Percentiles rank a stretch among this genome's conserved stretches.
Conservation (phyloP, 2,888 invertebrate species). For the Horisme vitalbata region DNA sequence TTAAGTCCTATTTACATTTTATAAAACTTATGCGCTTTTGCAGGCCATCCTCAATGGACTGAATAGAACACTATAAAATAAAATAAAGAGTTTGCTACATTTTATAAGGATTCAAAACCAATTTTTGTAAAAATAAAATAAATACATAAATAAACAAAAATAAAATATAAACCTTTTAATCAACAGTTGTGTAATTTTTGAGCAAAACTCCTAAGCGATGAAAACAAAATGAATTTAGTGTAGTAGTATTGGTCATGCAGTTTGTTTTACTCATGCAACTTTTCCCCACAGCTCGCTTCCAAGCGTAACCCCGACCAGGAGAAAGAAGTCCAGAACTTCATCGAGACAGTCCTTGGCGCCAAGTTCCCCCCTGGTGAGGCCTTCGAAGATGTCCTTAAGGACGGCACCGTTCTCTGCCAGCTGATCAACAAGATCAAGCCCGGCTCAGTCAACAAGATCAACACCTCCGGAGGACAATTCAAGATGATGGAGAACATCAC, state of each 20-base stretch:
- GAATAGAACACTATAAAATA: no score
- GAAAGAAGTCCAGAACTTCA: constrained; percentile 95
- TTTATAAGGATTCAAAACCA: no score
- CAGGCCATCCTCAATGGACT: no score
- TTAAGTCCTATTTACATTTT: not conserved
- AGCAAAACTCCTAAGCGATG: no score
- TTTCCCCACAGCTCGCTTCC: constrained; percentile 86
- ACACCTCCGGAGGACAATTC: constrained; percentile 97
- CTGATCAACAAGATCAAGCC: constrained; percentile 97
- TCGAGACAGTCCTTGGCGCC: constrained; percentile 92
- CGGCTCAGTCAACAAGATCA: constrained; percentile 94
- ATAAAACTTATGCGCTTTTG: no score
- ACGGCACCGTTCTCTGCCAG: constrained; percentile 96
- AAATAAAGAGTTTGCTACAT: no score
- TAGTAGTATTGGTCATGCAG: no score
- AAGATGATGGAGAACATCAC: constrained; percentile 99
- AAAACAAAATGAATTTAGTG: no score
- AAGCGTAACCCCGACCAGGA: constrained; percentile 93
- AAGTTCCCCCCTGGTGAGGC: constrained; percentile 91
- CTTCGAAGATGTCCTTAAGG: constrained; percentile 95
- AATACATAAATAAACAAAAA: no score
- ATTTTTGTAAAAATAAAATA: no score
- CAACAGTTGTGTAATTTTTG: no score
- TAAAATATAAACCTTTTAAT: no score
- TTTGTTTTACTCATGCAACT: not conserved